Base-by-base conservation (phyloP, 2,888 invertebrate genomes). In the Hypercompe scribonia region DNA sequence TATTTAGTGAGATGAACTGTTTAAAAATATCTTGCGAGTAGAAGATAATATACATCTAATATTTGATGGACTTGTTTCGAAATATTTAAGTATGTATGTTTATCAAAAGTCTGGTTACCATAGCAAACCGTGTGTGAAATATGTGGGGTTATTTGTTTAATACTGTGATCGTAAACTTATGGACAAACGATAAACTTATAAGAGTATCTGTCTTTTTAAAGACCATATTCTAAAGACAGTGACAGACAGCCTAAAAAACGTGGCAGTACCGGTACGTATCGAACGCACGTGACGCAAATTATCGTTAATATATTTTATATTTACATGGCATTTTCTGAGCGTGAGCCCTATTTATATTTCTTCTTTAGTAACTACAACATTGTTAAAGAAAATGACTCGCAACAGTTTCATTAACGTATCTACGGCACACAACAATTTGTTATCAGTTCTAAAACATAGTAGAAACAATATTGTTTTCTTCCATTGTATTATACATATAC, bases 401-500 rank as follows among this genome's bases (percentile, higher is more conserved):
- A 5, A 58, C 28, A 58, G 28, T 58, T 28, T 28, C 31, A 58
- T 58, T 13, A 31, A 15, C 15, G 28, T 10, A 28, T 2, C 11
- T n/a, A 13, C 54, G 24, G 3, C 11, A 58, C 58, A 58, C 5
- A 58, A 54, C n/a, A 8, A 31, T 58, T 28, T 58, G 21, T 10
- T 46, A 31, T 11, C 46, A 63, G 2, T 36, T 50, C 66, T 81
- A 84, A 21, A 84, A 84, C 82, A 82, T 85, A 21, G 84, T 84
- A 24, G 84, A 84, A 36, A 82, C 84, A 13, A 89, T 76, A 33
- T 88, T 88, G 3, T 85, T 84, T 33, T 89, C 90, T 63, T 91
- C 90, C 4, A 89, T 86, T 50, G 85, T 85, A 67, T 86, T 88
- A 64, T 90, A 90, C 64, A 89, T 85, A 69, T 86, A 90, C 13